Percentiles rank a stretch among this genome's conserved stretches.
Evolutionary conservation across 2,888 invertebrate species (phyloP).

Genomic region (Sesamia inferens): DNA sequence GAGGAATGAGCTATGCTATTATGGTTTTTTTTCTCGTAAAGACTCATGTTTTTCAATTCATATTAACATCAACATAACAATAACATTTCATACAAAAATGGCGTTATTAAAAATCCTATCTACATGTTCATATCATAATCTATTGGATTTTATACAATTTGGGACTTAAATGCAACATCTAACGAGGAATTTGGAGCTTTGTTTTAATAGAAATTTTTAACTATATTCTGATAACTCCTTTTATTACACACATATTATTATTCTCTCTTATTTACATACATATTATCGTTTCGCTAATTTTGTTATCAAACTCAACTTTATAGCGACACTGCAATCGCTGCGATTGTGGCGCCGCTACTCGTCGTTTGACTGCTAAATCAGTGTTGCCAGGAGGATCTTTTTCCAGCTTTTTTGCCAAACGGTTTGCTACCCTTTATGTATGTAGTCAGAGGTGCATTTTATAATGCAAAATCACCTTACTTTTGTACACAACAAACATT

Average conservation of each 20-base stretch:
- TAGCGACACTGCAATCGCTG: background rate
- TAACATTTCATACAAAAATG: slow-evolving; percentile 77
- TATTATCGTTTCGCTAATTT: background rate
- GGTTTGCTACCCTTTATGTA: background rate
- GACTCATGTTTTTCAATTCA: slow-evolving; percentile 43
- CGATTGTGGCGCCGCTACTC: background rate
- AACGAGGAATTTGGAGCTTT: slow-evolving; percentile 46
- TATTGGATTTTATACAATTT: slow-evolving; percentile 69
- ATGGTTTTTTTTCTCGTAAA: slow-evolving; percentile 37
- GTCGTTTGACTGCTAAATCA: background rate
- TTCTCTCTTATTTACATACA: too few relatives aligned
- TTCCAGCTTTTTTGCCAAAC: slow-evolving; percentile 23
- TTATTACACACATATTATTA: slow-evolving; percentile 34
- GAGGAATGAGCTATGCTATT: slow-evolving; percentile 62
- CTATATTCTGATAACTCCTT: slow-evolving; percentile 10
- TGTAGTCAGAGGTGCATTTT: background rate
- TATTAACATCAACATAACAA: slow-evolving; percentile 65
- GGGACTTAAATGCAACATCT: slow-evolving; percentile 72
- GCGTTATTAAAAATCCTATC: slow-evolving; percentile 78
- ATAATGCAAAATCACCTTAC: background rate
- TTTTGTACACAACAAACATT: slow-evolving; percentile 23
- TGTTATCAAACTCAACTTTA: slow-evolving; percentile 10
- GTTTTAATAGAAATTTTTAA: slow-evolving; percentile 29
- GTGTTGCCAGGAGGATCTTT: slow-evolving; percentile 6
- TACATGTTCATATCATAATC: slow-evolving; percentile 63